phyloP scores from a whole-genome alignment of 2,113 vertebrate species.

The Lepisosteus osseus region DNA sequence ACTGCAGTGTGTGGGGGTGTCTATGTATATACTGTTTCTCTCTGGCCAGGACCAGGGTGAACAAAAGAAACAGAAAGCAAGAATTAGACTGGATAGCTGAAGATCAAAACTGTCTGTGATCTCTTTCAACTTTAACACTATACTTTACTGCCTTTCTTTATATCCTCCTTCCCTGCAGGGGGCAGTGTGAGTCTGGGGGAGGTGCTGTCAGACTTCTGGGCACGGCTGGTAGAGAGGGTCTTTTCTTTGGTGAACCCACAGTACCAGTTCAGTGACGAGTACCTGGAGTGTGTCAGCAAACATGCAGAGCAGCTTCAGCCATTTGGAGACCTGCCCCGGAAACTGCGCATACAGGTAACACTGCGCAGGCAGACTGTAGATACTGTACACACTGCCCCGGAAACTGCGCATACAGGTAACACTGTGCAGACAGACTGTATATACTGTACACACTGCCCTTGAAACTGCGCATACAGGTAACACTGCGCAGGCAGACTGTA shows the following conservation, averaged over 20 bases:
- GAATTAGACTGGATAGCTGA: too few relatives aligned
- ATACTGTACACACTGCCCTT: not conserved
- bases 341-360: slow-evolving; percentile 76
- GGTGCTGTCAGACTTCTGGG: slow-evolving; percentile 83
- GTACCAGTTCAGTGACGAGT: slow-evolving; percentile 78
- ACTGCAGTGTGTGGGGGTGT: too few relatives aligned
- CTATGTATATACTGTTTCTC: too few relatives aligned
- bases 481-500: slow-evolving; percentile 16
- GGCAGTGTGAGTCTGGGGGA: slow-evolving; percentile 74
- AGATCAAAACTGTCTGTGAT: too few relatives aligned
- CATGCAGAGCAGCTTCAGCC: slow-evolving; percentile 75
- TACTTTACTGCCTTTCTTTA: too few relatives aligned
- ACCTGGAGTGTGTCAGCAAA: slow-evolving; percentile 82
- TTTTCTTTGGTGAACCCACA: slow-evolving; percentile 84
- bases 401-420: slow-evolving; percentile 43
- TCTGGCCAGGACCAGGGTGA: too few relatives aligned
- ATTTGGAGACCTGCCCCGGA: slow-evolving; percentile 79
- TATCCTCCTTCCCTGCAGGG: slow-evolving; percentile 37
- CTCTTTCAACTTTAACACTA: too few relatives aligned
- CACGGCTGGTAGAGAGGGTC: slow-evolving; percentile 75
- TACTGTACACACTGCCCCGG: not conserved
- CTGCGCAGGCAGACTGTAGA: not conserved
- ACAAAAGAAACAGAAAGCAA: too few relatives aligned
- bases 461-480: slow-evolving; percentile 39
- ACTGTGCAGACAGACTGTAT: not conserved